These are phyloP conservation scores for Sebastes matsubarae DNA, from an alignment of 2,797 vertebrate species.

Conservation along the genomic window DNA sequence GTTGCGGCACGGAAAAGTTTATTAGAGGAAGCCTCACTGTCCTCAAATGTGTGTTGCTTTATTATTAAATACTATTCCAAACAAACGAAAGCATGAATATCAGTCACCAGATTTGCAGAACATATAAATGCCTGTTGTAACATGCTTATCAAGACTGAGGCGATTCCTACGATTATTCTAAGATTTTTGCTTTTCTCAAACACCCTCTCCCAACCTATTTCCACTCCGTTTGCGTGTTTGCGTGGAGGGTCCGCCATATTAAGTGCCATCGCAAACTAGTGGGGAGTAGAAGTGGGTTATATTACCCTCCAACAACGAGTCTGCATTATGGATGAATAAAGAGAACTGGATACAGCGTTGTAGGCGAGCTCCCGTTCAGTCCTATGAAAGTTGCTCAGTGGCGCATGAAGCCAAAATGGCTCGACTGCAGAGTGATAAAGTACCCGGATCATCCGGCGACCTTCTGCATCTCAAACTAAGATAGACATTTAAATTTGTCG, in stretches of 20 bases:
- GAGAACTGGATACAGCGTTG: too few relatives aligned
- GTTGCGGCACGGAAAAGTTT: not conserved
- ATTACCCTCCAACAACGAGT: not conserved
- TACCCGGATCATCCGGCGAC: too few relatives aligned
- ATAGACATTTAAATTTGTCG: too few relatives aligned
- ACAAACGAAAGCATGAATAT: not conserved
- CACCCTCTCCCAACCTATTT: too few relatives aligned
- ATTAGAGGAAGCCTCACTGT: not conserved
- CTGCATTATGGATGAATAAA: too few relatives aligned
- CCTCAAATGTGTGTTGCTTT: not conserved
- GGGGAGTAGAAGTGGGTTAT: not conserved
- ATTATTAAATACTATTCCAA: not conserved
- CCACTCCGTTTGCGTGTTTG: rapidly evolving
- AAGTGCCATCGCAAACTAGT: too few relatives aligned
- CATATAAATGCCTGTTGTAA: not conserved
- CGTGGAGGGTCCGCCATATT: too few relatives aligned
- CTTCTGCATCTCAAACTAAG: too few relatives aligned
- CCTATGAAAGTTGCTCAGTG: too few relatives aligned
- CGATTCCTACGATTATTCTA: not conserved
- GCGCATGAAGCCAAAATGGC: too few relatives aligned
- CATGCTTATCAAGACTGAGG: not conserved
- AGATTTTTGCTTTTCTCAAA: not conserved
- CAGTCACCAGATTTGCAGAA: not conserved
- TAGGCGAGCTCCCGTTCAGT: too few relatives aligned
- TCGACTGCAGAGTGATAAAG: too few relatives aligned